Conservation (phyloP, 2,888 invertebrate genomes). For the Trissolcus japonicus region DNA sequence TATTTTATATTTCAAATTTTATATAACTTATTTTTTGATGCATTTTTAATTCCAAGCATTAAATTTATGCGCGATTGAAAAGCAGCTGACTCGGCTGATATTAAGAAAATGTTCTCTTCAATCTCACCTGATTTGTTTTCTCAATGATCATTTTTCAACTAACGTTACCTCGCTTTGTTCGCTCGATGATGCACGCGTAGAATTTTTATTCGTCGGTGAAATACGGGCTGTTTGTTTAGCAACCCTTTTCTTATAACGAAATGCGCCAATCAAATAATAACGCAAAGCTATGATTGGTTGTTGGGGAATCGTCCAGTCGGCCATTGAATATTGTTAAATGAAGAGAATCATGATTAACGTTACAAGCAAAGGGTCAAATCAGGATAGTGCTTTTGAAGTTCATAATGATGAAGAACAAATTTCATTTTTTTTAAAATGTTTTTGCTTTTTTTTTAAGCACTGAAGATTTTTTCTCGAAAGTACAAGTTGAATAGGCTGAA, state of each 20-base stretch:
- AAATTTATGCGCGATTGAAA: neutral
- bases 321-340: slow-evolving; percentile 28
- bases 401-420: no score
- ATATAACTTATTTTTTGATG: no score
- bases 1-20: no score
- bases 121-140: neutral
- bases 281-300: slow-evolving; percentile 19
- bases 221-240: slow-evolving; percentile 28
- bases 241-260: slow-evolving; percentile 21
- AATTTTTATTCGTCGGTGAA: slow-evolving; percentile 6
- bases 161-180: slow-evolving; percentile 5
- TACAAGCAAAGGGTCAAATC: slow-evolving; percentile 32
- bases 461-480: slow-evolving; percentile 3
- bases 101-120: neutral
- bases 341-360: slow-evolving; percentile 25
- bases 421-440: no score
- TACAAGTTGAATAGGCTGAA: slow-evolving; percentile 2
- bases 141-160: slow-evolving; percentile 4
- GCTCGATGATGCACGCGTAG: neutral
- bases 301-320: slow-evolving; percentile 29
- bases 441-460: neutral
- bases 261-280: slow-evolving; percentile 38
- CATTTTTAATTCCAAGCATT: neutral
- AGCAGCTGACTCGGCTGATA: neutral
- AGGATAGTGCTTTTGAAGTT: slow-evolving; percentile 16